Evolutionary conservation across 1,140 invertebrate species (phyloP).

Genomic region (Atopsyche davidsoni): DNA sequence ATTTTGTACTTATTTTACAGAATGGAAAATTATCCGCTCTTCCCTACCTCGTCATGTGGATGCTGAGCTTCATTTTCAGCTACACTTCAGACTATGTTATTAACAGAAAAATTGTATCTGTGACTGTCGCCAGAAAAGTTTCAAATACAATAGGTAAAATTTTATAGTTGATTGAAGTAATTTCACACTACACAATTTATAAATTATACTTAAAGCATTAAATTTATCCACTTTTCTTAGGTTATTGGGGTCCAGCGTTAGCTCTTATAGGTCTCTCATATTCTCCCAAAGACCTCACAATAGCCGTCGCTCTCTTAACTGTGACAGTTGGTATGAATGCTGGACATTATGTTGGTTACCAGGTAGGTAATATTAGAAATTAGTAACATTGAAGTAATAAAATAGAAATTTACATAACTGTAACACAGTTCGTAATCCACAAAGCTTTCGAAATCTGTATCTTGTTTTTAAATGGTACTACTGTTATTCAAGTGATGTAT

Average conservation of each 20-base stretch:
- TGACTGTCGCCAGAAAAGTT: conserved; percentile 37
- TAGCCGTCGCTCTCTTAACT: conserved; percentile 53
- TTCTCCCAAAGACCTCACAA: conserved; percentile 38
- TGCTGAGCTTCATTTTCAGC: conserved; percentile 55
- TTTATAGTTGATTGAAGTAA: neutral
- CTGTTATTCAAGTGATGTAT: too few relatives aligned
- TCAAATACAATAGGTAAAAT: conserved; percentile 40
- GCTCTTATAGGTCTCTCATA: conserved; percentile 56
- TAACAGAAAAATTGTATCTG: conserved; percentile 44
- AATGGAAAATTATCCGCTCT: conserved; percentile 68
- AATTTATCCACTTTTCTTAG: conserved; percentile 32
- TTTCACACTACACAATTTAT: neutral
- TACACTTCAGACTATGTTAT: conserved; percentile 52
- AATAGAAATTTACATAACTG: too few relatives aligned
- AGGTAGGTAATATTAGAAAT: conserved; percentile 41
- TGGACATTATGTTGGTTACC: conserved; percentile 60
- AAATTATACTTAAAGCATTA: neutral
- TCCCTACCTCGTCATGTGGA: conserved; percentile 67
- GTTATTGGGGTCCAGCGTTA: conserved; percentile 52
- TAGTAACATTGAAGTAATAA: too few relatives aligned
- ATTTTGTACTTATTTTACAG: conserved; percentile 46
- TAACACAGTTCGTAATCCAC: too few relatives aligned
- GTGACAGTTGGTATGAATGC: conserved; percentile 66
- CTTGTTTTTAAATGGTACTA: too few relatives aligned
- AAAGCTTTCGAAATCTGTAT: too few relatives aligned